phyloP scores from a whole-genome alignment of 2,113 vertebrate genomes.

The Crotalus helleri region DNA sequence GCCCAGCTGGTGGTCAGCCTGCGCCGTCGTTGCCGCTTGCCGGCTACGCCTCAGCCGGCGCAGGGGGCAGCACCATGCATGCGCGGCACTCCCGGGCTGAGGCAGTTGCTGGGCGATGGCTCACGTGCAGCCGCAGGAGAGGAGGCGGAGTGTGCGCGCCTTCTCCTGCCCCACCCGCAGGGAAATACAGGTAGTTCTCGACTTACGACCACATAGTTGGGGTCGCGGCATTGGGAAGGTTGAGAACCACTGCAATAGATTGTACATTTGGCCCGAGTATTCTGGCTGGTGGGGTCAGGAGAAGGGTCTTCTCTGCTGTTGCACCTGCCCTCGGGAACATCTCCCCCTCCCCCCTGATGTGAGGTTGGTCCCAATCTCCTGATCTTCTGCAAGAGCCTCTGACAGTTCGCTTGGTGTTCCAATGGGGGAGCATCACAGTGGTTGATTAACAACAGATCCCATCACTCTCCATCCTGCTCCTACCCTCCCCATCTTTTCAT shows the following conservation, averaged over 20 bases:
- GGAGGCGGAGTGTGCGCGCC: too few relatives aligned
- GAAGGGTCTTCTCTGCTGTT: neutral
- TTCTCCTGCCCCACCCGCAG: too few relatives aligned
- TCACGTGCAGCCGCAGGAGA: too few relatives aligned
- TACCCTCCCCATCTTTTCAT: neutral
- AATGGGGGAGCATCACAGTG: neutral
- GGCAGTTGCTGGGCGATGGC: too few relatives aligned
- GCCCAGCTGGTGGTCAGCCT: too few relatives aligned
- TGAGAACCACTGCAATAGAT: neutral
- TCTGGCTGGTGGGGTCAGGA: neutral
- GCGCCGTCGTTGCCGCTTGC: too few relatives aligned
- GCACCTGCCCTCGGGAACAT: neutral
- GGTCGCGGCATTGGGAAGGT: too few relatives aligned
- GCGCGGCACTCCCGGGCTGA: too few relatives aligned
- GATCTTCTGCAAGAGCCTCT: neutral
- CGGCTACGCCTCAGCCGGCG: too few relatives aligned
- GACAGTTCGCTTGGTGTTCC: neutral
- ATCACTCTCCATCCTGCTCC: neutral
- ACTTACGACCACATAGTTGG: too few relatives aligned
- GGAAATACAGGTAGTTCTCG: too few relatives aligned
- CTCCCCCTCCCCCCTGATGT: neutral
- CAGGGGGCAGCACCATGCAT: too few relatives aligned
- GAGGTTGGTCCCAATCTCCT: neutral
- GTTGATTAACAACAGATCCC: neutral
- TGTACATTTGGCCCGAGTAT: neutral